Conservation (phyloP, 2,888 invertebrate species). For the Xestia c-nigrum region DNA sequence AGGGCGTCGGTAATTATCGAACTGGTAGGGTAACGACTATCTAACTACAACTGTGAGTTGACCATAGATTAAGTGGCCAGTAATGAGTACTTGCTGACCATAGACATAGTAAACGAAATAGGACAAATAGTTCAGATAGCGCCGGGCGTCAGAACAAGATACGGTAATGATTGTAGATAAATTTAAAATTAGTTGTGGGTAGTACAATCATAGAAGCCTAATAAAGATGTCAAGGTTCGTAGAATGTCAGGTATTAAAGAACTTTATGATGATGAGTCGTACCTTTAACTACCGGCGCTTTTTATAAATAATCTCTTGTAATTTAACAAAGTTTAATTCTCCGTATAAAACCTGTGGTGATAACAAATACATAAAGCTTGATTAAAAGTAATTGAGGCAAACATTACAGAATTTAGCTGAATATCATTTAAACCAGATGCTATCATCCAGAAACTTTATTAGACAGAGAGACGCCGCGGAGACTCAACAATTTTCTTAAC, state of each 20-base stretch:
- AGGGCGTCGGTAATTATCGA: slow-evolving; percentile 68
- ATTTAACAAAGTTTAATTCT: slow-evolving; percentile 9
- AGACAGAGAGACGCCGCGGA: slow-evolving; percentile 48
- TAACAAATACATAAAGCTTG: slow-evolving; percentile 35
- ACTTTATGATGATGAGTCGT: slow-evolving; percentile 41
- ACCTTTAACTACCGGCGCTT: slow-evolving; percentile 9
- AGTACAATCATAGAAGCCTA: slow-evolving; percentile 51
- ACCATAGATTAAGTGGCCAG: slow-evolving; percentile 57
- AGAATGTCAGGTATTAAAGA: slow-evolving; percentile 33
- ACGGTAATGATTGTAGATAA: slow-evolving; percentile 70
- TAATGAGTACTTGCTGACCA: slow-evolving; percentile 63
- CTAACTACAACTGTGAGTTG: slow-evolving; percentile 49
- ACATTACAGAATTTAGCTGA: slow-evolving; percentile 20
- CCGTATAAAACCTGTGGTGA: slow-evolving; percentile 11
- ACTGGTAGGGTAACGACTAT: slow-evolving; percentile 57
- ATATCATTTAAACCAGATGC: slow-evolving; percentile 38
- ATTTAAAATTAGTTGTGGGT: slow-evolving; percentile 55
- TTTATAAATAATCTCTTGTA: neutral
- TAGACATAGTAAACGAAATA: slow-evolving; percentile 71
- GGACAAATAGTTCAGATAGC: slow-evolving; percentile 79
- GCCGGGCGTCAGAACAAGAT: slow-evolving; percentile 75
- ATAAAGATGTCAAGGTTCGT: slow-evolving; percentile 73
- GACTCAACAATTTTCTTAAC: slow-evolving; percentile 46
- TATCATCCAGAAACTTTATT: slow-evolving; percentile 25
- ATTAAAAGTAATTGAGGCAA: slow-evolving; percentile 22